Percentiles rank a stretch among this genome's conserved stretches.
Evolutionary conservation across 2,113 vertebrate species (phyloP).

Genomic region (Coptodon rendalli): DNA sequence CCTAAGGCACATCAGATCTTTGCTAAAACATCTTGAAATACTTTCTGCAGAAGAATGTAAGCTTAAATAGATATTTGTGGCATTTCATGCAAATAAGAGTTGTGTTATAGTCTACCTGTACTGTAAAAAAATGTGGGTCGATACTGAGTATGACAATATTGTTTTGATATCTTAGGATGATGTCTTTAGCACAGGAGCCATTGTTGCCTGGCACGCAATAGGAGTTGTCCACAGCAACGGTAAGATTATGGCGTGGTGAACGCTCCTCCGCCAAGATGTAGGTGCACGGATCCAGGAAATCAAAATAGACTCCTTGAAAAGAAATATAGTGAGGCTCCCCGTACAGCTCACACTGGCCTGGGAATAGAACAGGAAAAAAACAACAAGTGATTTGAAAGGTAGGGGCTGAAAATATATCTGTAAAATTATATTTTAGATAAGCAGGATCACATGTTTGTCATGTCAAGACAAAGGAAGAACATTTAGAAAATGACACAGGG

Average conservation of each 20-base stretch:
- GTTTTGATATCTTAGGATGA: slow-evolving; percentile 57
- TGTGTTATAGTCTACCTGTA: slow-evolving; percentile 35
- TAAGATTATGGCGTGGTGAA: slow-evolving; percentile 37
- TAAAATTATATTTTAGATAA: not conserved
- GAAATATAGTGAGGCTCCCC: slow-evolving; percentile 74
- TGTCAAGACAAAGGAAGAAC: not conserved
- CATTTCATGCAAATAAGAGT: not conserved
- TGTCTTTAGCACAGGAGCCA: slow-evolving; percentile 59
- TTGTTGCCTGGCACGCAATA: not conserved
- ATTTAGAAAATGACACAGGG: not conserved
- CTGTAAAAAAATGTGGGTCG: not conserved
- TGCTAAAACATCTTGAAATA: not conserved
- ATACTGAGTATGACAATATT: slow-evolving; percentile 42
- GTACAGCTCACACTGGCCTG: slow-evolving; percentile 68
- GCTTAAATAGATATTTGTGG: not conserved
- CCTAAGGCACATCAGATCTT: slow-evolving; percentile 33
- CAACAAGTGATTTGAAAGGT: not conserved
- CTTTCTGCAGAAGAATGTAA: not conserved
- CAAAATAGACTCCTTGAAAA: slow-evolving; percentile 50
- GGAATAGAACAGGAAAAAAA: not conserved
- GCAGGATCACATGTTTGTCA: not conserved
- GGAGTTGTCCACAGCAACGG: slow-evolving; percentile 67
- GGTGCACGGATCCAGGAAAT: slow-evolving; percentile 61
- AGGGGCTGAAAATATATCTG: not conserved
- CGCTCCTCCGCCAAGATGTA: slow-evolving; percentile 67